Base-by-base conservation (phyloP, 23 tunicate genomes). In the Clavelina lepadiformis region DNA sequence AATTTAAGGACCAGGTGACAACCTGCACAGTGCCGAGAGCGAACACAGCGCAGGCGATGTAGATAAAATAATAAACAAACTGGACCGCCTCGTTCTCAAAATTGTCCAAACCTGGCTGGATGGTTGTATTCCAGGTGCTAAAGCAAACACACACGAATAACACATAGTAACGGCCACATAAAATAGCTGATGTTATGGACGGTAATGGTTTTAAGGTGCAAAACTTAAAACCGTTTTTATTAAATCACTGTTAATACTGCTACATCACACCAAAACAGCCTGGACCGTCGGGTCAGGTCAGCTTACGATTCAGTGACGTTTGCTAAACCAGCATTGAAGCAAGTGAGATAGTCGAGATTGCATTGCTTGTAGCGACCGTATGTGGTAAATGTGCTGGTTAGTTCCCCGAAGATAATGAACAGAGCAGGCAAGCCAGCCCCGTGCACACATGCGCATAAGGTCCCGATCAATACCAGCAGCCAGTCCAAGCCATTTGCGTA, bases 391-490 rank as follows among this genome's bases (percentile, higher is more conserved):
- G 41, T 26, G 22, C 72, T 78, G 19, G 95, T 78, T 8, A 86
- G 61, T 30, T 72, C 63, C 27, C 95, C 95, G 38, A 86, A 86
- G 5, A 86, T 35, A 24, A 86, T 51, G 33, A 78, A 78, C 46
- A 86, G 36, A 30, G 56, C 52, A 1, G 95, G 95, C 8, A 86
- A 35, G 3, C 81, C 81, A 45, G 85, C 85, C 5, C 95, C 95
- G 49, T 79, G 86, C 19, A 78, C 38, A 8, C 33, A 28, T 2
- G 88, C 85, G 25, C 71, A 5, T 3, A 86, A 31, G 18, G 79
- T 52, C 22, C 95, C 95, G 21, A 78, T 15, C 0, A 78, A 18
- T 3, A 86, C 59, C 46, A 86, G 69, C 4, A 86, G 23, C 34
- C 28, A 32, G 49, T 79, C 85, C 18, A 79, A 35, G 15, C 62